phyloP scores from a whole-genome alignment of 2,888 invertebrate genomes.

The Xestia sexstrigata region DNA sequence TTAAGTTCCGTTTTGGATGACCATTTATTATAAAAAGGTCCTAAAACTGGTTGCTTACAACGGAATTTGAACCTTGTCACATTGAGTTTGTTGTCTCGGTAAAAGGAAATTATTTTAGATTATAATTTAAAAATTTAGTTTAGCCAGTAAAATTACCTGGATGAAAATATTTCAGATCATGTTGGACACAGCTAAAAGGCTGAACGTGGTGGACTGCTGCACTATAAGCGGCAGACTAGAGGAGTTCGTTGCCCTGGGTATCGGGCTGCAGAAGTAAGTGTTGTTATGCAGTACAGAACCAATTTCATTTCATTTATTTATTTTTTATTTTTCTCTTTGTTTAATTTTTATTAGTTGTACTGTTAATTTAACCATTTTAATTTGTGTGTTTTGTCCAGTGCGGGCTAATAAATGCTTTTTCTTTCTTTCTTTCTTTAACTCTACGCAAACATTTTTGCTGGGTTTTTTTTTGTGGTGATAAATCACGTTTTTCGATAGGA shows the following conservation, averaged over 20 bases:
- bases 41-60: not conserved
- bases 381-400: no score
- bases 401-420: no score
- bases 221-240: slow-evolving; percentile 93
- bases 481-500: no score
- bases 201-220: slow-evolving; percentile 95
- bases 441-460: no score
- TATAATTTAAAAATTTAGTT: not conserved
- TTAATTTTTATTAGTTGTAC: no score
- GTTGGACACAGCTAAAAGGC: slow-evolving; percentile 95
- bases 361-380: no score
- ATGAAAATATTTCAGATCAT: slow-evolving; percentile 92
- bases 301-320: no score
- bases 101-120: not conserved
- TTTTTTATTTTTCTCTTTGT: no score
- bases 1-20: not conserved
- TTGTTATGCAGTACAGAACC: no score
- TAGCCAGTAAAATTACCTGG: not conserved
- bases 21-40: not conserved
- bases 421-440: no score
- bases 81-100: not conserved
- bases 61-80: not conserved
- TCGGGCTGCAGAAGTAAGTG: slow-evolving; percentile 93
- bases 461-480: no score
- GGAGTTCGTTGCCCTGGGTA: slow-evolving; percentile 93